phyloP scores from a whole-genome alignment of 2,113 vertebrate species.

The Grantiella picta region DNA sequence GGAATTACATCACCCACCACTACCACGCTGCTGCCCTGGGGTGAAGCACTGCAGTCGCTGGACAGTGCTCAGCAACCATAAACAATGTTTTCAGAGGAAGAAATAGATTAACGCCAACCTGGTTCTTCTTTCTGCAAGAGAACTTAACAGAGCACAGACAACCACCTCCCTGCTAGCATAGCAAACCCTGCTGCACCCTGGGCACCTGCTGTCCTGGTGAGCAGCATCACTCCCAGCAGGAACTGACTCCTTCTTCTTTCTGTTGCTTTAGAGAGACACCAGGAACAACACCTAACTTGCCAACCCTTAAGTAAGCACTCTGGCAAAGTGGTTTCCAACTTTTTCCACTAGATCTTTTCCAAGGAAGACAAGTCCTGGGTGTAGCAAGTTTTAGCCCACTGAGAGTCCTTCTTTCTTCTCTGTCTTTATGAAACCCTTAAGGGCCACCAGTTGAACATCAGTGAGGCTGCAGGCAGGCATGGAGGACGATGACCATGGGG shows the following conservation, averaged over 20 bases:
- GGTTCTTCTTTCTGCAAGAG: neutral
- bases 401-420: neutral
- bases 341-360: neutral
- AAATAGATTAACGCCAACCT: neutral
- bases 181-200: neutral
- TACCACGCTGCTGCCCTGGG: neutral
- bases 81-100: neutral
- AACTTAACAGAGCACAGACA: neutral
- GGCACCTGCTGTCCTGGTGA: neutral
- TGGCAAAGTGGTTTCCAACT: neutral
- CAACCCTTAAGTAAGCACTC: neutral
- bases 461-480: neutral
- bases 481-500: accelerated
- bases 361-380: neutral
- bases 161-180: neutral
- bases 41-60: neutral
- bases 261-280: neutral
- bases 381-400: neutral
- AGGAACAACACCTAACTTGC: neutral
- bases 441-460: neutral
- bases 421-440: neutral
- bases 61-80: conserved; percentile 1
- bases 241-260: neutral
- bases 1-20: conserved; percentile 27
- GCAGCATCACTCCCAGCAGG: neutral